These are phyloP conservation scores for Halocynthia aurantium DNA, from an alignment of 23 tunicate species.

Conservation along the genomic window DNA sequence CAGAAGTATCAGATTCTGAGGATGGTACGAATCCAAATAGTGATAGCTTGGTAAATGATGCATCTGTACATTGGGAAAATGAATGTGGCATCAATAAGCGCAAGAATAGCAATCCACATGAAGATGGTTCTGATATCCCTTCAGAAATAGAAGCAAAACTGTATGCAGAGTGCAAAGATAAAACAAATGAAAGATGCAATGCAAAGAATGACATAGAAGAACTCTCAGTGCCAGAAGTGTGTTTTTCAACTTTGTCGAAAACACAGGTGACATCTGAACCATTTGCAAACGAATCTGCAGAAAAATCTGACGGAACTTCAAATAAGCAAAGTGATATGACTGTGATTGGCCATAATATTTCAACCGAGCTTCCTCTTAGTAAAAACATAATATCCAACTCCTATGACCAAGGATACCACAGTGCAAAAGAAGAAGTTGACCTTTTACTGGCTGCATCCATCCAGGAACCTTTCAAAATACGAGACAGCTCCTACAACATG, in stretches of 20 bases:
- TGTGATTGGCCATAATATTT: background rate
- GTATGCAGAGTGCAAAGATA: background rate
- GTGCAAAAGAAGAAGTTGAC: constrained; percentile 4
- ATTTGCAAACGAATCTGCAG: background rate
- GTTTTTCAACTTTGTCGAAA: background rate
- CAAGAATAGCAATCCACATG: background rate
- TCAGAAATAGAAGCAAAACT: background rate
- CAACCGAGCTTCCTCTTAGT: background rate
- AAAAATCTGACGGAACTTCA: background rate
- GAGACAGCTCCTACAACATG: too few relatives aligned
- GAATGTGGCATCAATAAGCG: background rate
- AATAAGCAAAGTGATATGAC: background rate
- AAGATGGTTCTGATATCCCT: background rate
- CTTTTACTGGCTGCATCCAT: too few relatives aligned
- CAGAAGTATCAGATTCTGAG: background rate
- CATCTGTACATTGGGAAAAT: constrained; percentile 14
- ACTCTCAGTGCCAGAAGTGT: too few relatives aligned
- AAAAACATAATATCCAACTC: background rate
- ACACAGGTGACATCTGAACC: background rate
- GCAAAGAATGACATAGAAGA: background rate
- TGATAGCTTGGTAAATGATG: background rate
- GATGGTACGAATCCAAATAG: background rate
- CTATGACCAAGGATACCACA: background rate
- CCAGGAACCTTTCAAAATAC: too few relatives aligned
- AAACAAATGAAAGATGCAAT: background rate